Percentiles rank a stretch among this genome's conserved stretches.
These are phyloP conservation scores for Blastomussa wellsi DNA, from an alignment of 92 coral and sea anemone species.

Conservation along the genomic window DNA sequence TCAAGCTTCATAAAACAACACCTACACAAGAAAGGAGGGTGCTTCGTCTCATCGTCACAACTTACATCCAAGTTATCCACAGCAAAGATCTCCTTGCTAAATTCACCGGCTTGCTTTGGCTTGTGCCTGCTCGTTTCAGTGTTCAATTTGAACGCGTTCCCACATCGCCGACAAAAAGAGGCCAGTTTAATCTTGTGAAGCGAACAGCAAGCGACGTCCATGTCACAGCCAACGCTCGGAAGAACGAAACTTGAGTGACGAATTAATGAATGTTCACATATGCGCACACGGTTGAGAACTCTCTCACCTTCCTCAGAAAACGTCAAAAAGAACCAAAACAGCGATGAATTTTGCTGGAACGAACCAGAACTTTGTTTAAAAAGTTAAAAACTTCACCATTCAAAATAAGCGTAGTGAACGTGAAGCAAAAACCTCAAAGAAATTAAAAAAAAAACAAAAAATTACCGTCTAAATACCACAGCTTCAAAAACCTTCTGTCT, in stretches of 20 bases:
- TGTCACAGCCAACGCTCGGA: background rate
- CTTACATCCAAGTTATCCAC: conserved; percentile 35
- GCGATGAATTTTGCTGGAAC: conserved; percentile 20
- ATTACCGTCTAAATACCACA: background rate
- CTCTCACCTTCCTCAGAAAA: conserved; percentile 16
- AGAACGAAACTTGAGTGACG: background rate
- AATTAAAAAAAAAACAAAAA: background rate
- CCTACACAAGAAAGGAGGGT: conserved; percentile 36
- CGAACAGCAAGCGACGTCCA: conserved; percentile 17
- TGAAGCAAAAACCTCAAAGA: background rate
- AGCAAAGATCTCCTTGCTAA: conserved; percentile 19
- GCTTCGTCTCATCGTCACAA: background rate
- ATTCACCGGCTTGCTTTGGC: conserved; percentile 26
- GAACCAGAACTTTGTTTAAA: conserved; percentile 23
- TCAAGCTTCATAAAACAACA: conserved; percentile 25
- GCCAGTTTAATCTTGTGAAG: conserved; percentile 37
- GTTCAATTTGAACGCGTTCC: conserved; percentile 22
- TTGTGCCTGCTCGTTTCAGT: conserved; percentile 32
- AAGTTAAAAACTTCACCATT: background rate
- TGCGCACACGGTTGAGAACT: conserved; percentile 30
- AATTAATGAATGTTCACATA: conserved; percentile 30
- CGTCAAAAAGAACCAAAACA: conserved; percentile 1
- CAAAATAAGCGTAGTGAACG: background rate
- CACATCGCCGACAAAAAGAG: conserved; percentile 41
- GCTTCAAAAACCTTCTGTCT: too few relatives aligned